Evolutionary conservation across 2,113 vertebrate genomes (phyloP).

Genomic region (Corydoras sp.): DNA sequence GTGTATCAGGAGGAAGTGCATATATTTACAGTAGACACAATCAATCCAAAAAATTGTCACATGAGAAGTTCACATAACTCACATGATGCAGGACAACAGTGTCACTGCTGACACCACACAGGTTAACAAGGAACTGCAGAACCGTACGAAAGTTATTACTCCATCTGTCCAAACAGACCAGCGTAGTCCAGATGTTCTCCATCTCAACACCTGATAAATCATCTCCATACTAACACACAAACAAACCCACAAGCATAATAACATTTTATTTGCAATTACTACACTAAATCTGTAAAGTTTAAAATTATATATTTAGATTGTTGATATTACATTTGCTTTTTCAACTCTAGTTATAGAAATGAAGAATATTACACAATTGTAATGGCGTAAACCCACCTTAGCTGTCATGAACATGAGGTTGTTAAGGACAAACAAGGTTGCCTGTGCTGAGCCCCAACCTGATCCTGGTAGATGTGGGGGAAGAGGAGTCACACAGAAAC

Average conservation of each 20-base stretch:
- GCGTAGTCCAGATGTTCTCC: constrained; percentile 93
- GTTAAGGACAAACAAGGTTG: constrained; percentile 91
- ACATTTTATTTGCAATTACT: not conserved
- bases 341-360: not conserved
- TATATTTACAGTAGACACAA: too few species aligned
- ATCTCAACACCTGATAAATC: constrained; percentile 92
- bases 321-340: too few species aligned
- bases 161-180: constrained; percentile 94
- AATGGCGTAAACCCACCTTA: constrained; percentile 69
- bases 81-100: constrained; percentile 87
- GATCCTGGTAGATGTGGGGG: constrained; percentile 77
- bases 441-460: constrained; percentile 95
- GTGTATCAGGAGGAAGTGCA: too few species aligned
- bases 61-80: constrained; percentile 50
- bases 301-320: too few species aligned
- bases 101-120: constrained; percentile 96
- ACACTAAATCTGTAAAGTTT: too few species aligned
- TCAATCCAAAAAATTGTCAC: too few species aligned
- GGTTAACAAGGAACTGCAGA: constrained; percentile 91
- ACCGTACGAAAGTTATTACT: constrained; percentile 87
- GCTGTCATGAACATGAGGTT: constrained; percentile 99
- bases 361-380: not conserved
- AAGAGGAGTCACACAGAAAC: constrained; percentile 57
- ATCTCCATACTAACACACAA: constrained; percentile 81
- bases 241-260: not conserved